phyloP scores from a whole-genome alignment of 2,113 vertebrate species.

The Scomber colias region DNA sequence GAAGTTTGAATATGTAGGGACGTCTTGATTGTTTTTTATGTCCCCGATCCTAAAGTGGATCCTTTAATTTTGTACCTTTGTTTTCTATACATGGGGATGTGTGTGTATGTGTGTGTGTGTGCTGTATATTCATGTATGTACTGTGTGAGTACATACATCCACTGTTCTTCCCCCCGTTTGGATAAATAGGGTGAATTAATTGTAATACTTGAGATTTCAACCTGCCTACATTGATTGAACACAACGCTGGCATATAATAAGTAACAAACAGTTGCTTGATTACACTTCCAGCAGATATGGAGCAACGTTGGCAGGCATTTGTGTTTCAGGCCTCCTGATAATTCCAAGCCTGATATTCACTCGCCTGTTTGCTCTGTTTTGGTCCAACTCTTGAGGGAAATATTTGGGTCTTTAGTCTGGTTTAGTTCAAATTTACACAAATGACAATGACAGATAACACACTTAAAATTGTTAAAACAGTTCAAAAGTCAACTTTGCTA shows the following conservation, averaged over 20 bases:
- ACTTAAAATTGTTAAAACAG: too few species aligned
- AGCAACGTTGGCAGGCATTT: neutral
- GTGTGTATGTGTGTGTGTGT: neutral
- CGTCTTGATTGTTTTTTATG: conserved; percentile 2
- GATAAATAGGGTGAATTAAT: too few species aligned
- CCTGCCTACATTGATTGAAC: too few species aligned
- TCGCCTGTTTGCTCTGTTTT: neutral
- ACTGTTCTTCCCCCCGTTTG: neutral
- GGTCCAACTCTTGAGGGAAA: neutral
- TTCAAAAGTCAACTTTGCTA: too few species aligned
- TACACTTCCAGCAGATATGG: too few species aligned
- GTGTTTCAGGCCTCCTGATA: neutral
- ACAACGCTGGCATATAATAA: too few species aligned
- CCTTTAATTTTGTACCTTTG: neutral
- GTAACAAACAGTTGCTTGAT: too few species aligned
- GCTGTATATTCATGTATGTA: neutral
- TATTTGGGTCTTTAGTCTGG: neutral
- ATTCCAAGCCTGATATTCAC: neutral
- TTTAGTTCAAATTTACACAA: too few species aligned
- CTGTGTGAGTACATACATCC: neutral
- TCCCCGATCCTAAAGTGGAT: neutral
- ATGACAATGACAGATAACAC: too few species aligned
- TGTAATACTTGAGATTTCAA: too few species aligned
- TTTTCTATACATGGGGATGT: neutral
- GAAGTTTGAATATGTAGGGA: neutral